phyloP scores from a whole-genome alignment of 2,888 invertebrate species.

The Monochamus alternatus region DNA sequence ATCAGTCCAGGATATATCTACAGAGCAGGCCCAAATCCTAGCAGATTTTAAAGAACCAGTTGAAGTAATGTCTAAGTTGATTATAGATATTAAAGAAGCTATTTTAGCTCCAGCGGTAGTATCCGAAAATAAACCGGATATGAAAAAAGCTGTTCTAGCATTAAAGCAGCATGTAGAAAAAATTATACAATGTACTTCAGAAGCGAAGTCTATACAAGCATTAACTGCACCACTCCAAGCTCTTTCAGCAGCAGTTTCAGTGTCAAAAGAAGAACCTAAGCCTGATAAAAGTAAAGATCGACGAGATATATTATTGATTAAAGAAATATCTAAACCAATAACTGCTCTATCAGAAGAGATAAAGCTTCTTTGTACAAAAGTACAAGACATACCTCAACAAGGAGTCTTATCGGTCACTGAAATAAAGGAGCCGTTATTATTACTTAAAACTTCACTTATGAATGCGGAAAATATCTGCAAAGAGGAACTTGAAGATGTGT shows the following conservation, averaged over 20 bases:
- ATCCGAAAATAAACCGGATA: constrained; percentile 47
- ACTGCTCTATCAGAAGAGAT: constrained; percentile 21
- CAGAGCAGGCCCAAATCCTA: constrained; percentile 39
- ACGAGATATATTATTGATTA: not conserved
- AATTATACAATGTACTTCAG: constrained; percentile 36
- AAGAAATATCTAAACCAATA: not conserved
- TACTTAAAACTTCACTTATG: not conserved
- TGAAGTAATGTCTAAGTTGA: constrained; percentile 39
- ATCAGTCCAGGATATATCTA: constrained; percentile 34
- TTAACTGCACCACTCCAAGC: constrained; percentile 41
- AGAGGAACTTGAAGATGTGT: constrained; percentile 14
- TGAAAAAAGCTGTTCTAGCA: constrained; percentile 42
- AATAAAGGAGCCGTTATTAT: constrained; percentile 1
- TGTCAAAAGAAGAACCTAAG: constrained; percentile 28
- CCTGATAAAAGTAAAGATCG: not conserved
- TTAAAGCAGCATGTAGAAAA: constrained; percentile 44
- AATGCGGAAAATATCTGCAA: not conserved
- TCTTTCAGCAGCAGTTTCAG: constrained; percentile 40
- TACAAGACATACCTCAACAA: not conserved
- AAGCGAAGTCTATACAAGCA: constrained; percentile 39
- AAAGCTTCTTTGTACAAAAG: constrained; percentile 5
- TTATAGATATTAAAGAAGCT: constrained; percentile 32
- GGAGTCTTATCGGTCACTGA: not conserved
- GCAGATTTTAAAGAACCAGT: constrained; percentile 37
- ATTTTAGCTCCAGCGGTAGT: constrained; percentile 40